Evolutionary conservation across 2,113 vertebrate genomes (phyloP).

Genomic region (Tinamus guttatus): DNA sequence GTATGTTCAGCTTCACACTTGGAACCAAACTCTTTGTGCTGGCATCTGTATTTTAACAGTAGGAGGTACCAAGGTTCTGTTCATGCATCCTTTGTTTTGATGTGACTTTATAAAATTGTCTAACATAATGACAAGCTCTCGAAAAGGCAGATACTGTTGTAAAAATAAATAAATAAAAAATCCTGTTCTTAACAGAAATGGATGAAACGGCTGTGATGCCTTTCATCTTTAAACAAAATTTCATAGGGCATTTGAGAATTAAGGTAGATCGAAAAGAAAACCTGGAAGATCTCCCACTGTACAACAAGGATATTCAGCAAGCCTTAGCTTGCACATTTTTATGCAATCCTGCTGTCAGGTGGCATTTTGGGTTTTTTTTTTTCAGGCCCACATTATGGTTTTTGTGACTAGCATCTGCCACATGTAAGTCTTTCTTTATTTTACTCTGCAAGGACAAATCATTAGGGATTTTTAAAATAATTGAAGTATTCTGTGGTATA

Average conservation of each 20-base stretch:
- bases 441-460: not conserved
- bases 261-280: not conserved
- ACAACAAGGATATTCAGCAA: slow-evolving; percentile 6
- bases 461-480: not conserved
- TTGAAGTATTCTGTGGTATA: not conserved
- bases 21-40: not conserved
- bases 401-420: not conserved
- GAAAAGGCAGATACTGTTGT: not conserved
- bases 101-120: not conserved
- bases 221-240: slow-evolving; percentile 2
- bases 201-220: not conserved
- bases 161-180: not conserved
- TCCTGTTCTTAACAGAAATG: not conserved
- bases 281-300: not conserved
- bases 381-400: not conserved
- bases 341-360: not conserved
- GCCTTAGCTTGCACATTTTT: not conserved
- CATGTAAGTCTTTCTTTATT: not conserved
- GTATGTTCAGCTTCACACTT: not conserved
- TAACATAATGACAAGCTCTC: not conserved
- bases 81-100: not conserved
- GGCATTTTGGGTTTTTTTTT: not conserved
- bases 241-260: not conserved
- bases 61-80: not conserved
- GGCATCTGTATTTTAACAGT: not conserved